A percentile compares a stretch with the other conserved stretches of the same genome.
These are phyloP conservation scores for Plagiodera versicolora DNA, from an alignment of 2,888 invertebrate genomes.

Conservation along the genomic window DNA sequence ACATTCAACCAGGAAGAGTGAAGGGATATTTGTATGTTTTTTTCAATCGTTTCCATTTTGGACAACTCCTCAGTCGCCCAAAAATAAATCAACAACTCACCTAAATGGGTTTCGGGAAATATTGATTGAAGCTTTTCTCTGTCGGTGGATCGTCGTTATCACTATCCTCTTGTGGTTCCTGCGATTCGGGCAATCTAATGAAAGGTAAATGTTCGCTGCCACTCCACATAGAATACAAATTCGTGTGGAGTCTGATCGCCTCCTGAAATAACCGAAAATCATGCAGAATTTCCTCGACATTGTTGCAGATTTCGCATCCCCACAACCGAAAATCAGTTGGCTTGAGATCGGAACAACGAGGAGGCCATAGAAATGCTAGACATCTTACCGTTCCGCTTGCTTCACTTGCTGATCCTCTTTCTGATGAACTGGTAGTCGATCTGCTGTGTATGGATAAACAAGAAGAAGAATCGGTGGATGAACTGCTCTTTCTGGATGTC, in stretches of 20 bases:
- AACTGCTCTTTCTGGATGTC: conserved; percentile 63
- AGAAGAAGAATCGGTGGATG: conserved; percentile 62
- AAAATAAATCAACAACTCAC: not conserved
- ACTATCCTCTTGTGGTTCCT: conserved; percentile 55
- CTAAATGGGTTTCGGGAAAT: conserved; percentile 53
- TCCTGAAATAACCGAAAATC: conserved; percentile 42
- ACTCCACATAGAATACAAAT: conserved; percentile 57
- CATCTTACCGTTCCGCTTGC: conserved; percentile 53
- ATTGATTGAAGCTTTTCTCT: conserved; percentile 45
- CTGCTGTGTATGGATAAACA: conserved; percentile 62
- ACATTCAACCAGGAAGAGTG: no score
- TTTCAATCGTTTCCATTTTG: no score
- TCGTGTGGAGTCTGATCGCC: conserved; percentile 51
- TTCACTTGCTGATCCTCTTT: conserved; percentile 54
- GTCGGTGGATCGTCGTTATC: conserved; percentile 53
- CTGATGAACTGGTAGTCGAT: conserved; percentile 58
- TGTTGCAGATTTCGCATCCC: not conserved
- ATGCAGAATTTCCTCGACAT: not conserved
- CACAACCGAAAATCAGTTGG: no score
- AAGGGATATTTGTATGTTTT: no score
- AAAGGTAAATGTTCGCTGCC: conserved; percentile 56
- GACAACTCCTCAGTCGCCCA: no score
- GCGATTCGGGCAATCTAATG: conserved; percentile 55
- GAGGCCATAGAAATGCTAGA: not conserved
- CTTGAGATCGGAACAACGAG: no score